These are phyloP conservation scores for Drosophila sordidapex DNA, from an alignment of 2,888 invertebrate genomes.

Conservation along the genomic window DNA sequence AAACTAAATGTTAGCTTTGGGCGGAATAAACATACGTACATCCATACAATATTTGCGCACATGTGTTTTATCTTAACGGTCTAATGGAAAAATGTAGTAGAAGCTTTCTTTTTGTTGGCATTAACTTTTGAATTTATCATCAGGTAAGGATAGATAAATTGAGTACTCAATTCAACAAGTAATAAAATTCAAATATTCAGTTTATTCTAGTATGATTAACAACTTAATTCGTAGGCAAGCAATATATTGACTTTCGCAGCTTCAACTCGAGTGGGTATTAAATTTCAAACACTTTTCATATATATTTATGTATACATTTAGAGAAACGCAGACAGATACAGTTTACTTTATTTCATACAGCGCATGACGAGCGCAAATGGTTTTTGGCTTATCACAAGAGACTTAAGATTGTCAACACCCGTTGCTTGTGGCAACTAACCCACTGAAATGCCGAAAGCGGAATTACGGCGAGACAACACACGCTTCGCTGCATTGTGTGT, in stretches of 20 bases:
- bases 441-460: neutral
- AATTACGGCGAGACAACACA: slow-evolving; percentile 29
- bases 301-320: neutral
- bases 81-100: neutral
- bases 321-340: neutral
- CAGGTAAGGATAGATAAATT: neutral
- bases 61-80: neutral
- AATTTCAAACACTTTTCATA: neutral
- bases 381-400: slow-evolving; percentile 26
- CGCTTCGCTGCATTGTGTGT: slow-evolving; percentile 57
- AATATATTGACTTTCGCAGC: neutral
- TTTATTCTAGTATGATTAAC: neutral
- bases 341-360: slow-evolving; percentile 22
- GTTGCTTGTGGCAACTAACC: slow-evolving; percentile 10
- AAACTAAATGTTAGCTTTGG: neutral
- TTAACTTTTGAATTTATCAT: neutral
- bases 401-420: slow-evolving; percentile 31
- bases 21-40: neutral
- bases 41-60: neutral
- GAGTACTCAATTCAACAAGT: neutral
- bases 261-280: neutral
- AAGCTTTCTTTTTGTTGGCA: neutral
- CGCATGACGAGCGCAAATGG: slow-evolving; percentile 10
- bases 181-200: neutral
- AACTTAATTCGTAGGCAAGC: neutral